Conservation (phyloP, 1,140 invertebrate species). For the Calliopsis andreniformis region DNA sequence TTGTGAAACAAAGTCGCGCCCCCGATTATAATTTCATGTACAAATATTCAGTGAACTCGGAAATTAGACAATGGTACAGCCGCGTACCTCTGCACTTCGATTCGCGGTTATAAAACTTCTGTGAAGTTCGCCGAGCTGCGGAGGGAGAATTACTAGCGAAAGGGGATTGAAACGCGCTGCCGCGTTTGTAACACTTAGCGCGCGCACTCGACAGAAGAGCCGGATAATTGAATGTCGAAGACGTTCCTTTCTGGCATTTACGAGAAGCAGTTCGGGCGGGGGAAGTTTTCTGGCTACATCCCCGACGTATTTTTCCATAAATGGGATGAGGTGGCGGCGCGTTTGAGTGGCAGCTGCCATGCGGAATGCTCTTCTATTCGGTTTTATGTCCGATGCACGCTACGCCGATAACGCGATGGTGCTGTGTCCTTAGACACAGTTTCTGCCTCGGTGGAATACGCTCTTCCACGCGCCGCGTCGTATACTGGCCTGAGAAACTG, state of each 20-base stretch:
- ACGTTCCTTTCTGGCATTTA: conserved; percentile 31
- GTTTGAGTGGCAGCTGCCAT: conserved; percentile 69
- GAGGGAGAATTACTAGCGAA: conserved; percentile 17
- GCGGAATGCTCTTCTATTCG: conserved; percentile 63
- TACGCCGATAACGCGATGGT: conserved; percentile 67
- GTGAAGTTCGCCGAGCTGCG: neutral
- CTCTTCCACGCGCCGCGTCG: neutral
- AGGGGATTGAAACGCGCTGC: conserved; percentile 12
- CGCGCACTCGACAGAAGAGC: conserved; percentile 29
- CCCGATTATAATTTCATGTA: too few relatives aligned
- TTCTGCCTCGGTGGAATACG: neutral
- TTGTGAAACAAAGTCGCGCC: too few relatives aligned
- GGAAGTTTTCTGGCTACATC: conserved; percentile 41
- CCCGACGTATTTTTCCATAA: conserved; percentile 36
- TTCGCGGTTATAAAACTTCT: neutral
- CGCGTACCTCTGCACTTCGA: too few relatives aligned
- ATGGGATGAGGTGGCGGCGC: conserved; percentile 53
- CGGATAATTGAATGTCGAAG: conserved; percentile 52
- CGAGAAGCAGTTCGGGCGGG: conserved; percentile 1
- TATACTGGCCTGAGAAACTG: too few relatives aligned
- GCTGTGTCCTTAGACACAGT: conserved; percentile 51
- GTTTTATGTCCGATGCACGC: conserved; percentile 68
- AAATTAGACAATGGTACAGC: too few relatives aligned
- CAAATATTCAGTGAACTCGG: too few relatives aligned
- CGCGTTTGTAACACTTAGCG: conserved; percentile 27